Percentiles rank a stretch among this genome's conserved stretches.
Conservation (phyloP, 1,140 invertebrate species). For the Callitettix versicolor region DNA sequence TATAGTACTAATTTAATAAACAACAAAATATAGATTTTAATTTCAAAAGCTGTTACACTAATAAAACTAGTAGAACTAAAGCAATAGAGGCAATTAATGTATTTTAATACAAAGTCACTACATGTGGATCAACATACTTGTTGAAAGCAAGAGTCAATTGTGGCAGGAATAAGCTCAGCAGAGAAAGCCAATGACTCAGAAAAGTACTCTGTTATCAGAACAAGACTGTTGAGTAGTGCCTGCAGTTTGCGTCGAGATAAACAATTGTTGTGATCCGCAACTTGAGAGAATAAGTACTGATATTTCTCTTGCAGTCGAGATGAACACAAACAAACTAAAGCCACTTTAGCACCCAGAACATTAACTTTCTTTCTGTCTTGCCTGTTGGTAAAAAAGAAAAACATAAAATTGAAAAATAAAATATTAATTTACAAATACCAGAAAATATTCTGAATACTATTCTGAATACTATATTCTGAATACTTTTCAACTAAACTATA, state of each 20-base stretch:
- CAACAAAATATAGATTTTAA: no score
- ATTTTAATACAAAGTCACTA: no score
- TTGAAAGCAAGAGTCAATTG: conserved; percentile 49
- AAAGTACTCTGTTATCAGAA: conserved; percentile 42
- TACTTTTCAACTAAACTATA: no score
- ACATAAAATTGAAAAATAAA: no score
- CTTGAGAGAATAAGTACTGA: conserved; percentile 47
- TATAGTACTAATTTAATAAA: no score
- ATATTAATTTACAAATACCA: no score
- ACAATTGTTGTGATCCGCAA: conserved; percentile 54
- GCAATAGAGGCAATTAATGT: no score
- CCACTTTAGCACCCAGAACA: conserved; percentile 46
- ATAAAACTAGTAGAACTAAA: no score
- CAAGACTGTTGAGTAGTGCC: conserved; percentile 41
- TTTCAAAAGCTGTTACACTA: no score
- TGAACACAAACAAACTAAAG: conserved; percentile 47
- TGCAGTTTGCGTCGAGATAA: conserved; percentile 44
- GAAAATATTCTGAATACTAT: no score
- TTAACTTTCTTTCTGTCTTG: conserved; percentile 36
- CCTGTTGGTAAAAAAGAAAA: no score
- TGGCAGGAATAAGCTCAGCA: conserved; percentile 37
- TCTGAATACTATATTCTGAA: no score
- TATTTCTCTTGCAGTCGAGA: conserved; percentile 50
- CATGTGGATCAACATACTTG: conserved; percentile 43
- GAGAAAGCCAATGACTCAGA: conserved; percentile 44